A percentile compares a stretch with the other conserved stretches of the same genome.
phyloP scores from a whole-genome alignment of 2,888 invertebrate genomes.

The Coelinius sp. region DNA sequence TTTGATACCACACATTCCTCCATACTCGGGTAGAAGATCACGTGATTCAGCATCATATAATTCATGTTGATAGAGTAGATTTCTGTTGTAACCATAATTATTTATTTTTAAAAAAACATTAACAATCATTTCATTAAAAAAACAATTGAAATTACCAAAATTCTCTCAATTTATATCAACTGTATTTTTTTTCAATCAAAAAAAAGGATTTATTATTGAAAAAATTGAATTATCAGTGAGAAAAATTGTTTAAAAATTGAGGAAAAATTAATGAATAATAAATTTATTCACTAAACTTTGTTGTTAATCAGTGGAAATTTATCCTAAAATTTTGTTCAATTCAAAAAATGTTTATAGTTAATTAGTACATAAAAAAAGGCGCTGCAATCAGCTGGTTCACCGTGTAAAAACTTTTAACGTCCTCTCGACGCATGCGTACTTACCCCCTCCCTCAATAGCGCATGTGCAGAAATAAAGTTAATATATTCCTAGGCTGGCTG shows the following conservation, averaged over 20 bases:
- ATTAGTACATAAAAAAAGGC: not conserved
- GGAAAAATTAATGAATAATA: too few relatives aligned
- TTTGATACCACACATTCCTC: not conserved
- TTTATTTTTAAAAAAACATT: too few relatives aligned
- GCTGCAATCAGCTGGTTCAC: not conserved
- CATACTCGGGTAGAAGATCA: not conserved
- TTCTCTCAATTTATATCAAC: not conserved
- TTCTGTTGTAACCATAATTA: not conserved
- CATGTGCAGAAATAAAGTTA: slow-evolving; percentile 27
- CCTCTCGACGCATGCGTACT: slow-evolving; percentile 26
- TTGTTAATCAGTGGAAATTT: too few relatives aligned
- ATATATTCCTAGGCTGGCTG: slow-evolving; percentile 43
- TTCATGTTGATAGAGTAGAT: not conserved
- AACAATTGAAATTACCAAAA: too few relatives aligned
- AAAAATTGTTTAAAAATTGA: too few relatives aligned
- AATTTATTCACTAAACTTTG: too few relatives aligned
- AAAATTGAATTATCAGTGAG: not conserved
- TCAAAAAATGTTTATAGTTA: not conserved
- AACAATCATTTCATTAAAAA: too few relatives aligned
- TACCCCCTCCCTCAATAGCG: not conserved
- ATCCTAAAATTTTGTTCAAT: too few relatives aligned
- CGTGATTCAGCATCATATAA: not conserved
- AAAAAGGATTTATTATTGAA: not conserved
- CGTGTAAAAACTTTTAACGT: not conserved
- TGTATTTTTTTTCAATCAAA: not conserved